Conservation (phyloP, 2,797 vertebrate species). For the Masticophis lateralis region DNA sequence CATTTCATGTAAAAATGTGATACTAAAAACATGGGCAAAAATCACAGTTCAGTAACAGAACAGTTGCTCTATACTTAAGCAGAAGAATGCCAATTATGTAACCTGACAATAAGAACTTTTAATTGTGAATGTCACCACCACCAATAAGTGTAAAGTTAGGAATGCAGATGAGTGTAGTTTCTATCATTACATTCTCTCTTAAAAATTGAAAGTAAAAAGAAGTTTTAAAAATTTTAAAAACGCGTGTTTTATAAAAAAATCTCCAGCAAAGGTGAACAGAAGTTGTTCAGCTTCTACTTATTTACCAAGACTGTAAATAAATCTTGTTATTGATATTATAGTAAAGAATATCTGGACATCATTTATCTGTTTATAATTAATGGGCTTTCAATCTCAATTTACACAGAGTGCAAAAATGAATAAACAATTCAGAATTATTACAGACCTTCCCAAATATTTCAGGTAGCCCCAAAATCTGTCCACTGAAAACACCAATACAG, state of each 20-base stretch:
- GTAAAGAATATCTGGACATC: neutral
- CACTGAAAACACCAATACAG: slow-evolving; percentile 88
- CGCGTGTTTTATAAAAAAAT: neutral
- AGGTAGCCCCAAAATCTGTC: slow-evolving; percentile 88
- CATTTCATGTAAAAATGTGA: neutral
- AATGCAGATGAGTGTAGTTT: neutral
- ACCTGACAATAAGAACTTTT: neutral
- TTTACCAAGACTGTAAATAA: neutral
- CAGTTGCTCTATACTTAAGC: neutral
- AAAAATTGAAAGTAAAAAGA: neutral
- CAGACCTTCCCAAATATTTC: slow-evolving; percentile 90
- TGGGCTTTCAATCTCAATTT: too few species aligned
- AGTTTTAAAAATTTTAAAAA: neutral
- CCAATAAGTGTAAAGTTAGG: neutral
- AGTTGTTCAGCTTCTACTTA: neutral
- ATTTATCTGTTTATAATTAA: neutral
- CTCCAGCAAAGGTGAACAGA: neutral
- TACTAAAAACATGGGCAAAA: neutral
- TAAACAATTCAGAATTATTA: slow-evolving; percentile 18
- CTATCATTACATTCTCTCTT: neutral
- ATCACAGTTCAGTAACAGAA: neutral
- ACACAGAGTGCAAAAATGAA: neutral
- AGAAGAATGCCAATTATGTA: neutral
- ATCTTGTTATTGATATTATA: neutral
- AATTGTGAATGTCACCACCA: neutral